phyloP scores from a whole-genome alignment of 2,888 invertebrate species.

The Latheticus oryzae region DNA sequence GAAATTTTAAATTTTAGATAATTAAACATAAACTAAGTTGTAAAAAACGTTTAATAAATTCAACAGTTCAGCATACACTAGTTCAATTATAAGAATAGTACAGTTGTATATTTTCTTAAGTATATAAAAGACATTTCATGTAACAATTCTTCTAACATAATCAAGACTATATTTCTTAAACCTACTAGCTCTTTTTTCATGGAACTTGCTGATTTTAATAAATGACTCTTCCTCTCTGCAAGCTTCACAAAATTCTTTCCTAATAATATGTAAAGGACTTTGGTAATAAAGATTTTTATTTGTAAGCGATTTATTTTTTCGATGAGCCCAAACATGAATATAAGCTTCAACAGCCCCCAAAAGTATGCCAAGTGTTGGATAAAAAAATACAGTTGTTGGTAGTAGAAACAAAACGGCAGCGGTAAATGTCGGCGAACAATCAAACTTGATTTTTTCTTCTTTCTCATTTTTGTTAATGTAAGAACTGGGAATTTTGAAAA shows the following conservation, averaged over 20 bases:
- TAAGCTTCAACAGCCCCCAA: constrained; percentile 71
- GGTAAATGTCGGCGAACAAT: constrained; percentile 45
- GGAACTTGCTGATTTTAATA: constrained; percentile 73
- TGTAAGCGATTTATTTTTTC: constrained; percentile 72
- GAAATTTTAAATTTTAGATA: constrained; percentile 59
- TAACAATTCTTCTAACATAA: constrained; percentile 58
- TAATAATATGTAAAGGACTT: constrained; percentile 77
- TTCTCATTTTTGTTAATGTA: constrained; percentile 40
- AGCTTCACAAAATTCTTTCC: constrained; percentile 76
- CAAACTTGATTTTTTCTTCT: constrained; percentile 6
- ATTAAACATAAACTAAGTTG: constrained; percentile 9
- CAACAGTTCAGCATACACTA: too few relatives aligned
- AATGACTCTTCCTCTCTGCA: constrained; percentile 74
- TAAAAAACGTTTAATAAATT: too few relatives aligned
- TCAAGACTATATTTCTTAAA: constrained; percentile 57
- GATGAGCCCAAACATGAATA: constrained; percentile 77
- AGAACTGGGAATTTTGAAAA: constrained; percentile 56
- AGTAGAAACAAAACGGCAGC: constrained; percentile 68
- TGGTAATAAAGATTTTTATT: constrained; percentile 73
- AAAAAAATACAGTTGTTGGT: constrained; percentile 72
- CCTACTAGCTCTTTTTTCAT: constrained; percentile 70
- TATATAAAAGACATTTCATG: too few relatives aligned
- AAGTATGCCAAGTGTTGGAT: constrained; percentile 67
- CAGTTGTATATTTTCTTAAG: too few relatives aligned
- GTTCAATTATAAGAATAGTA: too few relatives aligned